A percentile compares a stretch with the other conserved stretches of the same genome.
Evolutionary conservation across 53 echinoderm and acorn worm species (phyloP).

Genomic region (Hippasteria phrygiana): DNA sequence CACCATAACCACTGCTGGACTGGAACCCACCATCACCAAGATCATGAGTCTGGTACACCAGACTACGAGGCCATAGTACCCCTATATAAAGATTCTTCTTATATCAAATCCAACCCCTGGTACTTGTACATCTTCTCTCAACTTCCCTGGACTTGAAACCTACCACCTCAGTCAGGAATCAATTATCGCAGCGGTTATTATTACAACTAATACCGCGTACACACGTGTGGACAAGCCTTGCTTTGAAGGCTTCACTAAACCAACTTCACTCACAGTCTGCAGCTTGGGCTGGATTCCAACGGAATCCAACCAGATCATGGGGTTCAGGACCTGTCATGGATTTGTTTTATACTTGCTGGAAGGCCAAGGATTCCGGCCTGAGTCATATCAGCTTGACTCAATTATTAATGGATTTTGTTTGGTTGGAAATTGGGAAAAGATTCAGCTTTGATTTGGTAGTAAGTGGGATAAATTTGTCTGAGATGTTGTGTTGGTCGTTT

Average conservation of each 20-base stretch:
- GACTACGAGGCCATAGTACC: too few species aligned
- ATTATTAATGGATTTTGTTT: not conserved
- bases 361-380: conserved; percentile 41
- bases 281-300: not conserved
- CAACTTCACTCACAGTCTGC: not conserved
- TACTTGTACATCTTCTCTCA: too few species aligned
- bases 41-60: too few species aligned
- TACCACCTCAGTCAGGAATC: not conserved
- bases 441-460: not conserved
- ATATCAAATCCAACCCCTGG: too few species aligned
- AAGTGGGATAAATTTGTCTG: not conserved
- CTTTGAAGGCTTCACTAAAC: conserved; percentile 7
- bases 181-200: conserved; percentile 38
- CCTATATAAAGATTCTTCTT: too few species aligned
- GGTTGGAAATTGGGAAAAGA: not conserved
- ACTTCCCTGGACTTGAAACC: not conserved
- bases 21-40: too few species aligned
- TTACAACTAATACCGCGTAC: conserved; percentile 3
- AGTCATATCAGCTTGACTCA: not conserved
- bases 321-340: not conserved
- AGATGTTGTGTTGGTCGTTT: not conserved
- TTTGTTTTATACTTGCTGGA: conserved; percentile 26
- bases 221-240: not conserved
- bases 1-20: too few species aligned
- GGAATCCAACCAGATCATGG: conserved; percentile 18